A percentile compares a stretch with the other conserved stretches of the same genome.
These are phyloP conservation scores for Diaphora mendica DNA, from an alignment of 2,888 invertebrate genomes.

Conservation along the genomic window DNA sequence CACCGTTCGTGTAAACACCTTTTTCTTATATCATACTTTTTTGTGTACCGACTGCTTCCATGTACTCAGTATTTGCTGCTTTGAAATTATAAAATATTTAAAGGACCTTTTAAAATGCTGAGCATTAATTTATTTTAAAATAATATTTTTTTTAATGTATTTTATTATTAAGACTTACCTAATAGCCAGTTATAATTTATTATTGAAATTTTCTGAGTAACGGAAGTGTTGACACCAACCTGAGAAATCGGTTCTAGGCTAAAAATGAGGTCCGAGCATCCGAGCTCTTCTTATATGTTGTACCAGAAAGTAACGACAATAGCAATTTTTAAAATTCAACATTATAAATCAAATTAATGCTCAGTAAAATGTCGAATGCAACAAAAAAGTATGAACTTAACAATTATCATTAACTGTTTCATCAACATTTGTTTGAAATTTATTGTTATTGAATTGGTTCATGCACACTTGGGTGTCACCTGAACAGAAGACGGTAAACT, in stretches of 20 bases:
- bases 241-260: background rate
- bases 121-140: slow-evolving; percentile 34
- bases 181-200: background rate
- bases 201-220: background rate
- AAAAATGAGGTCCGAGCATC: background rate
- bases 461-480: slow-evolving; percentile 81
- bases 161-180: background rate
- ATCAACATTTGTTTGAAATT: slow-evolving; percentile 54
- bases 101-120: slow-evolving; percentile 14
- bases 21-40: slow-evolving; percentile 52
- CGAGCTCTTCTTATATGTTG: background rate
- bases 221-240: background rate
- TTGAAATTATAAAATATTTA: slow-evolving; percentile 20
- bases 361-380: slow-evolving; percentile 19
- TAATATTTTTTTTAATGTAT: background rate
- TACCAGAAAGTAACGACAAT: background rate
- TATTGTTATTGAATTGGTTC: slow-evolving; percentile 77
- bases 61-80: slow-evolving; percentile 32
- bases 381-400: slow-evolving; percentile 52
- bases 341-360: slow-evolving; percentile 30
- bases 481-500: slow-evolving; percentile 85
- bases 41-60: slow-evolving; percentile 38
- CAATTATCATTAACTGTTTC: slow-evolving; percentile 5
- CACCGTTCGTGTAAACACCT: slow-evolving; percentile 11
- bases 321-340: background rate